phyloP scores from a whole-genome alignment of 2,797 vertebrate species.

The Chromis chromis region DNA sequence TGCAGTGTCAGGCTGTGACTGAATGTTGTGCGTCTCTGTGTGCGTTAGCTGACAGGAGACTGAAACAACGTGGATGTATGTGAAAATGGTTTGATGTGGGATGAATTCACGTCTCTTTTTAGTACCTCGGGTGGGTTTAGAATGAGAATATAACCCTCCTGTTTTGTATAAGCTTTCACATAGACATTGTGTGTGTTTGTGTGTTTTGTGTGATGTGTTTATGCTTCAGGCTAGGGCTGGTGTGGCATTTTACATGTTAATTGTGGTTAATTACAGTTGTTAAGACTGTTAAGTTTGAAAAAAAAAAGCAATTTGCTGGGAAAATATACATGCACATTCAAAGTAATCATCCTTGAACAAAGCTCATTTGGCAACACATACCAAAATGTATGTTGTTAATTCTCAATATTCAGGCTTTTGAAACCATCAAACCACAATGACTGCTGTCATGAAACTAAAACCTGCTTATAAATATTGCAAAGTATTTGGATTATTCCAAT shows the following conservation, averaged over 20 bases:
- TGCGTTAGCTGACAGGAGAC: neutral
- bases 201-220: constrained; percentile 31
- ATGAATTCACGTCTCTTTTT: neutral
- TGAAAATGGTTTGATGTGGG: neutral
- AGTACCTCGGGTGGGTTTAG: neutral
- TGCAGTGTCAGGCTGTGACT: constrained; percentile 38
- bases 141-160: neutral
- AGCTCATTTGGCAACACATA: neutral
- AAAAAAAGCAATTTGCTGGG: constrained; percentile 5
- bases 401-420: neutral
- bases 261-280: constrained; percentile 46
- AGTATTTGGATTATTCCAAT: neutral
- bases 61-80: neutral
- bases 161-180: constrained; percentile 1
- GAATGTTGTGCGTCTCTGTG: constrained; percentile 6
- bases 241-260: constrained; percentile 49
- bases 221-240: constrained; percentile 58
- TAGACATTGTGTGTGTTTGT: neutral
- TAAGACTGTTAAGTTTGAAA: constrained; percentile 21
- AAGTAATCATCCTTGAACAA: neutral
- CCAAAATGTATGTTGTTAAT: neutral
- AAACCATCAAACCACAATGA: too few relatives aligned
- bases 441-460: too few relatives aligned
- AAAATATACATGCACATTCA: neutral
- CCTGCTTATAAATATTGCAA: too few relatives aligned